Conservation (phyloP, 2,113 vertebrate genomes). For the Nanorana parkeri region DNA sequence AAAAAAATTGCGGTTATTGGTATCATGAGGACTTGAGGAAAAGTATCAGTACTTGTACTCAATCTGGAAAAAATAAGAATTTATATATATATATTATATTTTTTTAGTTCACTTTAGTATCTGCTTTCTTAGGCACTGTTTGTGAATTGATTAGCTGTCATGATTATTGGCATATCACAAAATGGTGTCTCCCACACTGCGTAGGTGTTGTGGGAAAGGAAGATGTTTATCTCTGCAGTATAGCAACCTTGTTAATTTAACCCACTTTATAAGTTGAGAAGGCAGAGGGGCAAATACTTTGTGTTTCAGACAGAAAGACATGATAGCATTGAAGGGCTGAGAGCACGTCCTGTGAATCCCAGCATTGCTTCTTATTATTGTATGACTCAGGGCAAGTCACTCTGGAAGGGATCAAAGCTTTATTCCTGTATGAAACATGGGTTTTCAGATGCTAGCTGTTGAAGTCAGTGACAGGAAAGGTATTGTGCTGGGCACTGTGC, state of each 20-base stretch:
- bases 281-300: slow-evolving; percentile 15
- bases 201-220: too few species aligned
- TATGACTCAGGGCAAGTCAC: slow-evolving; percentile 27
- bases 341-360: slow-evolving; percentile 15
- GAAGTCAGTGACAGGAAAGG: slow-evolving; percentile 14
- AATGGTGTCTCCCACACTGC: too few species aligned
- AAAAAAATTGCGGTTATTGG: too few species aligned
- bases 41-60: too few species aligned
- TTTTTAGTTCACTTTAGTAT: too few species aligned
- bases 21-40: too few species aligned
- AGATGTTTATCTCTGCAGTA: background rate
- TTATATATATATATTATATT: too few species aligned
- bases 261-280: background rate
- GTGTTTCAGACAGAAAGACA: background rate
- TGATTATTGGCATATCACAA: too few species aligned
- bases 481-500: background rate
- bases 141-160: too few species aligned
- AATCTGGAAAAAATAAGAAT: too few species aligned
- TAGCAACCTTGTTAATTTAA: background rate
- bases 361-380: slow-evolving; percentile 20
- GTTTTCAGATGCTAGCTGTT: slow-evolving; percentile 24
- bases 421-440: slow-evolving; percentile 4
- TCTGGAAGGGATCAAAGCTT: slow-evolving; percentile 38
- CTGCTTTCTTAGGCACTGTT: too few species aligned
- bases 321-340: background rate